A percentile compares a stretch with the other conserved stretches of the same genome.
Conservation (phyloP, 2,797 vertebrate species). For the Rhynchotus rufescens region DNA sequence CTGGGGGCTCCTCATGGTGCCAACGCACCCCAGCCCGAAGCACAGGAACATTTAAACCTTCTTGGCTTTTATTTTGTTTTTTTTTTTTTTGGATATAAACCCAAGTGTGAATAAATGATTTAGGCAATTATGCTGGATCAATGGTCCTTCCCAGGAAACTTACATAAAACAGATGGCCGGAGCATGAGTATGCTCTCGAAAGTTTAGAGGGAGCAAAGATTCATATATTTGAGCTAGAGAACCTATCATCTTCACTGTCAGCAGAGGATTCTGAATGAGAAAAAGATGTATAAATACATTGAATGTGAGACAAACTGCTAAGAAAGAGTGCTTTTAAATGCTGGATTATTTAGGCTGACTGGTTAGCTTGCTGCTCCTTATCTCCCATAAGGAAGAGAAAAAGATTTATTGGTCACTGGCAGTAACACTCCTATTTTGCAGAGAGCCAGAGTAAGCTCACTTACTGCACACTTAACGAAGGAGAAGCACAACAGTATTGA, state of each 20-base stretch:
- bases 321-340: constrained; percentile 18
- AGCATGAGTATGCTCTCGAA: background rate
- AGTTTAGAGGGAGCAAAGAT: background rate
- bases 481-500: constrained; percentile 13
- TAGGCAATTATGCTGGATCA: background rate
- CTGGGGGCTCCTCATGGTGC: background rate
- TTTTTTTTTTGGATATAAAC: constrained; percentile 9
- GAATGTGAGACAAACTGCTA: background rate
- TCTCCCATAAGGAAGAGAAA: background rate
- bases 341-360: constrained; percentile 23
- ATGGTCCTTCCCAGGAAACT: background rate
- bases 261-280: background rate
- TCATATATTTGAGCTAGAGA: background rate
- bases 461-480: background rate
- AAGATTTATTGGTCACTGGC: background rate
- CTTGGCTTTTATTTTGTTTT: too few relatives aligned
- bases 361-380: constrained; percentile 11
- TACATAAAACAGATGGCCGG: constrained; percentile 14
- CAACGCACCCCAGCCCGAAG: background rate
- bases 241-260: background rate
- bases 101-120: background rate
- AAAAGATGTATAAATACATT: constrained; percentile 19
- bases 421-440: constrained; percentile 4
- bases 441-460: constrained; percentile 22
- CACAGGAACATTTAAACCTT: background rate